These are phyloP conservation scores for Leguminivora glycinivorella DNA, from an alignment of 1,140 invertebrate species.

Conservation along the genomic window DNA sequence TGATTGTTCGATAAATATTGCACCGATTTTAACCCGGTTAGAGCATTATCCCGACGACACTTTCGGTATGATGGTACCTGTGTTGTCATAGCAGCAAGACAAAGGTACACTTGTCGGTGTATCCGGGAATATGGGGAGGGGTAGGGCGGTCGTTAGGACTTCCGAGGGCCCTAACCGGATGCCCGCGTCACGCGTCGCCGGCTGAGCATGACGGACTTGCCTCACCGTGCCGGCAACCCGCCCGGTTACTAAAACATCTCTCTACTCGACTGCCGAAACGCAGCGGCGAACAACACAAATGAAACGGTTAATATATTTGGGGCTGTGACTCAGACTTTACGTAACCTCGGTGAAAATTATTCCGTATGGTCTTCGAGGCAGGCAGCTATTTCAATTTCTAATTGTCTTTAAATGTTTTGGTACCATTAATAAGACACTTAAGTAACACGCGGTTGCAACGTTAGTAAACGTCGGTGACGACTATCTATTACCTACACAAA, in stretches of 20 bases:
- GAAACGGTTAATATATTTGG: slow-evolving; percentile 34
- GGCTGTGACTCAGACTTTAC: slow-evolving; percentile 47
- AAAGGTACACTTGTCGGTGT: slow-evolving; percentile 30
- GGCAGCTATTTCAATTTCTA: slow-evolving; percentile 35
- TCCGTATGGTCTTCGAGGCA: slow-evolving; percentile 36
- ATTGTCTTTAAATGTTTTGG: slow-evolving; percentile 31
- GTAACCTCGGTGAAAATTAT: slow-evolving; percentile 52
- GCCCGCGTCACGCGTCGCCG: slow-evolving; percentile 63
- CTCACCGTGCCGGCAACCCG: slow-evolving; percentile 48
- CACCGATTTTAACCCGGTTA: not conserved
- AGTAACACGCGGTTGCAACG: not conserved
- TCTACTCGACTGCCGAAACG: not conserved
- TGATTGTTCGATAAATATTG: not conserved
- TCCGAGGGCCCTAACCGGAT: slow-evolving; percentile 62
- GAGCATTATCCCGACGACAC: not conserved
- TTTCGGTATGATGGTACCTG: not conserved
- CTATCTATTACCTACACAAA: too few species aligned
- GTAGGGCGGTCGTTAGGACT: slow-evolving; percentile 48
- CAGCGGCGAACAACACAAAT: slow-evolving; percentile 31
- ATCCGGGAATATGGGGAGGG: slow-evolving; percentile 28
- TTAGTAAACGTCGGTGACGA: too few species aligned
- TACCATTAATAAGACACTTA: not conserved
- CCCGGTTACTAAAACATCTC: slow-evolving; percentile 34
- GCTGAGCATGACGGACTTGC: slow-evolving; percentile 62
- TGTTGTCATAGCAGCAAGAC: slow-evolving; percentile 4